A percentile compares a stretch with the other conserved stretches of the same genome.
Conservation (phyloP, 2,797 vertebrate genomes). For the Tolypeutes matacus region DNA sequence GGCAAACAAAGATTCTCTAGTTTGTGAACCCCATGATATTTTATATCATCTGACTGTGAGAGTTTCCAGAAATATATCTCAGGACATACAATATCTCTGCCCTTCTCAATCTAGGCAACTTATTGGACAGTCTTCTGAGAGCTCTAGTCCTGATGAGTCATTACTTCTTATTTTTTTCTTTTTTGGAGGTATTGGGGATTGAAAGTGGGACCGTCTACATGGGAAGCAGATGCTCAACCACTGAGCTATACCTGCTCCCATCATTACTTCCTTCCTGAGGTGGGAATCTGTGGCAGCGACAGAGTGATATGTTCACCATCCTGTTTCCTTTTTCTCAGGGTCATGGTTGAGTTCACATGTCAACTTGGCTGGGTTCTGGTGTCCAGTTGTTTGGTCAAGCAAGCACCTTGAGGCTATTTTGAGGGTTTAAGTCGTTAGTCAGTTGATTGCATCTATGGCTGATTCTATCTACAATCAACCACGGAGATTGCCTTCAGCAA, state of each 20-base stretch:
- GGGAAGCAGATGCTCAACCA: no score
- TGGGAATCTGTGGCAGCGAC: background rate
- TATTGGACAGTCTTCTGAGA: background rate
- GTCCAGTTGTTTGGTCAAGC: no score
- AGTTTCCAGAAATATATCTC: conserved; percentile 45
- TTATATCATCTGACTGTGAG: background rate
- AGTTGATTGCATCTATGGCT: no score
- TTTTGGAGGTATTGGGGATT: no score
- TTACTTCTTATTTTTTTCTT: background rate
- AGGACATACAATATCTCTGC: background rate
- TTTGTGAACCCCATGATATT: background rate
- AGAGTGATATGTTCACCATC: background rate
- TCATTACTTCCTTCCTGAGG: background rate
- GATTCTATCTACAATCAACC: no score
- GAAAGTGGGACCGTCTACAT: no score
- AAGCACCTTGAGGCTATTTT: no score
- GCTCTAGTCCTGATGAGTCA: background rate
- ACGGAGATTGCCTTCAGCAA: no score
- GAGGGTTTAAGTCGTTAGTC: no score
- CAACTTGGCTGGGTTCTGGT: no score
- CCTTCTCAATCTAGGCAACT: conserved; percentile 35
- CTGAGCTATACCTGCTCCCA: no score
- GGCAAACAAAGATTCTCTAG: background rate
- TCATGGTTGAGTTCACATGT: no score
- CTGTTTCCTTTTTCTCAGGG: background rate